Conservation (phyloP, 2,888 invertebrate species). For the Tipula helvola region DNA sequence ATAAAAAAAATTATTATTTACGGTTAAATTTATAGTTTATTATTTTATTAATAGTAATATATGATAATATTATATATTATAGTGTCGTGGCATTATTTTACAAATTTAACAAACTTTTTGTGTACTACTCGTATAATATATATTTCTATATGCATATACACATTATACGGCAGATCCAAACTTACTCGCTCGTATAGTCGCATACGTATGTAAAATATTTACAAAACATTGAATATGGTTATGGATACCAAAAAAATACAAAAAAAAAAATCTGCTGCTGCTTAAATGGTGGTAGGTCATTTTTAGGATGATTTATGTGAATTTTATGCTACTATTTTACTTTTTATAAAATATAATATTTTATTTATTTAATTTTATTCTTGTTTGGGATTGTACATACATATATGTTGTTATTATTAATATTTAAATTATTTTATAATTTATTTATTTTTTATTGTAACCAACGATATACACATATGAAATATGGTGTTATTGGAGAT, state of each 20-base stretch:
- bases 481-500: slow-evolving; percentile 4
- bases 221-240: background rate
- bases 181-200: background rate
- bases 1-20: background rate
- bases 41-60: background rate
- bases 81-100: background rate
- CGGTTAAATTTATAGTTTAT: background rate
- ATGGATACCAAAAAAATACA: background rate
- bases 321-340: background rate
- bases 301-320: background rate
- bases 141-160: background rate
- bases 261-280: background rate
- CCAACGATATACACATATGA: background rate
- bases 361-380: slow-evolving; percentile 1
- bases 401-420: background rate
- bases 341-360: background rate
- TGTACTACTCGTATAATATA: background rate
- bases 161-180: background rate
- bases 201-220: background rate
- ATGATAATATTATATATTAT: background rate
- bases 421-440: background rate
- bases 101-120: background rate
- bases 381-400: background rate
- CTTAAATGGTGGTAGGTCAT: background rate
- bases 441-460: background rate